Conservation (phyloP, 2,113 vertebrate genomes). For the Sphaerodactylus townsendi region DNA sequence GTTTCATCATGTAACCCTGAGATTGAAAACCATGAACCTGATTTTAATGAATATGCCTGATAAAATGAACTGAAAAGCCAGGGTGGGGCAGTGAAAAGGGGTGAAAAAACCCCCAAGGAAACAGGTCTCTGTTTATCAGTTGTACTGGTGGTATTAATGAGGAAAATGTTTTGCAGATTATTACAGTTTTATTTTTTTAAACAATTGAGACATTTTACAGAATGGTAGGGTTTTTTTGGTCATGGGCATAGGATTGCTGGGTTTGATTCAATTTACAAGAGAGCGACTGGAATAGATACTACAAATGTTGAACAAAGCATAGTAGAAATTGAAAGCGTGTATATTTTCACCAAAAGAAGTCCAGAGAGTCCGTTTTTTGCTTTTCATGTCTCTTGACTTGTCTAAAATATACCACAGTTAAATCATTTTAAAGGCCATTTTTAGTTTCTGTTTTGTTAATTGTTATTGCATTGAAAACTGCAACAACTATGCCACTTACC, state of each 20-base stretch:
- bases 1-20: slow-evolving; percentile 58
- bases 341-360: not conserved
- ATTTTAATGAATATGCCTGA: slow-evolving; percentile 46
- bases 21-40: slow-evolving; percentile 38
- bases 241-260: not conserved
- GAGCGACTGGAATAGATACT: not conserved
- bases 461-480: not conserved
- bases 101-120: not conserved
- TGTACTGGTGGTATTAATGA: not conserved
- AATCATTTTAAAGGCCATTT: fast-evolving
- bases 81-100: not conserved
- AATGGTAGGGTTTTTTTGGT: not conserved
- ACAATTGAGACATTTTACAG: not conserved
- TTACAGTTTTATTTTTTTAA: not conserved
- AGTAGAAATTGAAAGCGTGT: not conserved
- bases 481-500: not conserved
- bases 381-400: not conserved
- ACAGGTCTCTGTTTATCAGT: not conserved
- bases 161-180: not conserved
- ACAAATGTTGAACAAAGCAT: not conserved
- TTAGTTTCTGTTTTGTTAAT: not conserved
- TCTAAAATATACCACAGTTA: not conserved
- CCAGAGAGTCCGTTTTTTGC: not conserved
- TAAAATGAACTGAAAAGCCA: slow-evolving; percentile 31
- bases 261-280: not conserved